Base-by-base conservation (phyloP, 2,797 vertebrate genomes). In the Smutsia gigantea region DNA sequence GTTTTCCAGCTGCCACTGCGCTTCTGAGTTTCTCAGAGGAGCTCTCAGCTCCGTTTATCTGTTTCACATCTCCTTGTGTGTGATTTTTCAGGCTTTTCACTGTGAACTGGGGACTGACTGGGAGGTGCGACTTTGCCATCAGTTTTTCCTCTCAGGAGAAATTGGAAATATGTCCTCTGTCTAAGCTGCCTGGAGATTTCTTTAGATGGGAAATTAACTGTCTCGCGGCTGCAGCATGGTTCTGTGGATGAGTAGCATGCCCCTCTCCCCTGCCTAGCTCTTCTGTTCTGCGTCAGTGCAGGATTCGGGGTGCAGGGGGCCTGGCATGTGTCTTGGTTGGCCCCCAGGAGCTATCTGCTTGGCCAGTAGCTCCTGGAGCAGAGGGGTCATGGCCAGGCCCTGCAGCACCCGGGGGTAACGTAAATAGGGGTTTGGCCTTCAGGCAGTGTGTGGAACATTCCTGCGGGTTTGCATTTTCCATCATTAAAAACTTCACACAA, bases 1-100 rank as follows among this genome's bases (percentile, higher is more conserved):
- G 72, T 86, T 97, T 96, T 91, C 96, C 98, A 98, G 97, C 98
- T 98, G 98, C 96, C 94, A 68, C 96, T 97, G 97, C 0, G 92
- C 90, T 96, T 96, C 84, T 0, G 63, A 84, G 95, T 27, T 96
- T 66, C 97, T 98, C 98, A 97, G 96, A 98, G 97, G 98, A 81
- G 63, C 81, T 12, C 95, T 88, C 17, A 0, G 91, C 93, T 94
- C 90, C 1, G 37, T 14, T 61, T 92, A 87, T 93, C 96, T 37
- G 79, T 63, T 87, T 96, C 74, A 10, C 93, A 61, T 97, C 85
- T 97, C 87, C 91, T 96, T 6, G 27, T 15, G 68, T 95, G 96
- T 87, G 97, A 97, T 90, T 93, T 96, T 86, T 66, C 98, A 94
- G 74, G 75, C 96, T 96, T 90, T 89, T 97, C 57, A 5, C 96